Evolutionary conservation across 2,888 invertebrate genomes (phyloP), one percentile per base, ranked within the genome.

Genomic region (Euclidia mi): DNA sequence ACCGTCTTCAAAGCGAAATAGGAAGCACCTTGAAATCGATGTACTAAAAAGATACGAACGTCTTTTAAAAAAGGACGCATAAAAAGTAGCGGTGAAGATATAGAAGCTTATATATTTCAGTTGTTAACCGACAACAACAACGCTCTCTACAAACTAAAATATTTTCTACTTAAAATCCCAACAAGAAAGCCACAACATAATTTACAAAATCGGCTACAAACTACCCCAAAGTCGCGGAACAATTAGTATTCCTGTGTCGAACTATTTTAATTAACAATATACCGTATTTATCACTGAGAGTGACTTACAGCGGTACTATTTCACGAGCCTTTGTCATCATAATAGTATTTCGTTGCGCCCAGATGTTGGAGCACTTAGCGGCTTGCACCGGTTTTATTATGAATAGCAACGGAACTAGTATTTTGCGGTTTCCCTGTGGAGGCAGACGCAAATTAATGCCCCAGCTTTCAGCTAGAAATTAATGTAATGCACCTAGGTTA

Each of bases 331-430:
- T 88, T 90, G 89, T 90, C 91, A 87, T 84, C 85, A 76, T 88
- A 89, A 90, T 88, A 89, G 87, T 90, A 85, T 87, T 90, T 88
- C 85, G 86, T 83, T 85, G 85, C 81, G 85, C 86, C 87, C 92
- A 92, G 93, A 92, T 92, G 92, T 88, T 90, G 85, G 83, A 90
- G 90, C 92, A 92, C 92, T 93, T 93, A 92, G 92, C 88, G 90
- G 92, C 87, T 85, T 86, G 88, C 91, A 81, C 82, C 88, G 87
- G 89, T 92, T 92, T 91, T 92, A 92, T 92, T 93, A 94, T 93
- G 92, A 93, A 94, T 92, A 91, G 90, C 91, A 90, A 87, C 89
- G 90, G 93, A 91, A 92, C 92, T 91, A 92, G 91, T 92, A 92
- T 92, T 94, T 92, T 92, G 93, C 79, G 94, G 94, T 89, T 88